A percentile compares a stretch with the other conserved stretches of the same genome.
Evolutionary conservation across 2,113 vertebrate species (phyloP).

Genomic region (Tachysurus vachellii): DNA sequence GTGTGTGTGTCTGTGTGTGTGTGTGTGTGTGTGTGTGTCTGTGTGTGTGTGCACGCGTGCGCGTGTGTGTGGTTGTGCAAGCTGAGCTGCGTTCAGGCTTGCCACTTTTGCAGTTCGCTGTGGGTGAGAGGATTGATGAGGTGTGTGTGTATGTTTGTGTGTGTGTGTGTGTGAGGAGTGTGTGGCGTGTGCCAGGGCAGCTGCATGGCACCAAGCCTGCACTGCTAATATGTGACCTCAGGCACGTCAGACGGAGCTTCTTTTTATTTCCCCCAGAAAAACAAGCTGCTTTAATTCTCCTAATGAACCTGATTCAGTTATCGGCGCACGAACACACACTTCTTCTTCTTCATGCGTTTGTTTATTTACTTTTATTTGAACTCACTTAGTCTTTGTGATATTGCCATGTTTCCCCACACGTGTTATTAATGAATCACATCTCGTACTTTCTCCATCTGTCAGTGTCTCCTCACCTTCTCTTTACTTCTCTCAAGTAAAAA

Average conservation of each 20-base stretch:
- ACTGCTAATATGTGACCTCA: slow-evolving; percentile 50
- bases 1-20: slow-evolving; percentile 13
- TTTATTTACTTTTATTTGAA: no score
- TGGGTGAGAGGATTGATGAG: slow-evolving; percentile 33
- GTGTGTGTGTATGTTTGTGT: slow-evolving; percentile 47
- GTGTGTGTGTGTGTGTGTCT: neutral
- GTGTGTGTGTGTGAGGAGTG: slow-evolving; percentile 29
- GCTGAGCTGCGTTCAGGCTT: slow-evolving; percentile 41
- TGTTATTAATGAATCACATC: no score
- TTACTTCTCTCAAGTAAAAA: no score
- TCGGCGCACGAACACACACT: neutral
- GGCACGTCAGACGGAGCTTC: slow-evolving; percentile 39
- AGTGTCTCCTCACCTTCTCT: no score
- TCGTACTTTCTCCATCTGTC: no score
- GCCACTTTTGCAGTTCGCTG: slow-evolving; percentile 30
- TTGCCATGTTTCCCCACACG: no score
- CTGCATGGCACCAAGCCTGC: slow-evolving; percentile 52
- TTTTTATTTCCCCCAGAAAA: neutral
- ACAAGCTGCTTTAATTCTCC: slow-evolving; percentile 31
- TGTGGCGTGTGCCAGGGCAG: slow-evolving; percentile 47
- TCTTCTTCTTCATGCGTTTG: neutral
- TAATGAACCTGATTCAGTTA: slow-evolving; percentile 51
- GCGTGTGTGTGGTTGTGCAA: slow-evolving; percentile 19
- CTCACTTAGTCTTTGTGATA: no score
- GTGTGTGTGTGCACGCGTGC: neutral